These are phyloP conservation scores for Nanorana parkeri DNA, from an alignment of 2,113 vertebrate species.

Conservation along the genomic window DNA sequence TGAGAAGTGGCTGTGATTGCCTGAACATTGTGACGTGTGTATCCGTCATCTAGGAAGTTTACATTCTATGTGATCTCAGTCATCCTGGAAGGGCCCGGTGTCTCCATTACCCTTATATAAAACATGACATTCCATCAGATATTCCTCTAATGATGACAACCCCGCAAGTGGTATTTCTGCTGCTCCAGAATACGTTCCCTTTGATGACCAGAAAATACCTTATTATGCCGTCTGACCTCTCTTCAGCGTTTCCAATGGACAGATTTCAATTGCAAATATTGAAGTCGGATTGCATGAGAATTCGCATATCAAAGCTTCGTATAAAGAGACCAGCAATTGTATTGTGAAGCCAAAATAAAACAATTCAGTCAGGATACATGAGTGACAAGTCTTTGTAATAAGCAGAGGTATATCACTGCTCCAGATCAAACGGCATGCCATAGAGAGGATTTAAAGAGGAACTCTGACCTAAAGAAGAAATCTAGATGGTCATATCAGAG, in stretches of 20 bases:
- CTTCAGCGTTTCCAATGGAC: background rate
- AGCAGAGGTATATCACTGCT: background rate
- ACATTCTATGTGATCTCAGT: too few species aligned
- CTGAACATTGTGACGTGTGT: too few species aligned
- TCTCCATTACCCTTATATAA: background rate
- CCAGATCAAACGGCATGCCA: background rate
- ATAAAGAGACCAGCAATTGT: slow-evolving; percentile 7
- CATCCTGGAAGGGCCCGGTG: background rate
- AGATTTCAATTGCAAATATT: slow-evolving; percentile 22
- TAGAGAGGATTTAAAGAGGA: too few species aligned
- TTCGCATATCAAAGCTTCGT: slow-evolving; percentile 33
- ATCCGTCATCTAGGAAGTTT: too few species aligned
- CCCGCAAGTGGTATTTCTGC: background rate
- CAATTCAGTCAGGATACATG: background rate
- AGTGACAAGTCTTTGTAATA: slow-evolving; percentile 5
- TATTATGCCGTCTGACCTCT: slow-evolving; percentile 4
- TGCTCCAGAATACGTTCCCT: background rate
- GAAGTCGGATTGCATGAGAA: background rate
- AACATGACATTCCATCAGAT: background rate
- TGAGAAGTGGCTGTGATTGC: too few species aligned
- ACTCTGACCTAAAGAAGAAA: too few species aligned
- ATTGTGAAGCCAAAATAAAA: slow-evolving; percentile 8
- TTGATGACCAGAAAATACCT: slow-evolving; percentile 4
- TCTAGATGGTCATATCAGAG: too few species aligned
- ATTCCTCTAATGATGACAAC: slow-evolving; percentile 12